These are phyloP conservation scores for Sipha flava DNA, from an alignment of 1,140 invertebrate genomes.

Conservation along the genomic window DNA sequence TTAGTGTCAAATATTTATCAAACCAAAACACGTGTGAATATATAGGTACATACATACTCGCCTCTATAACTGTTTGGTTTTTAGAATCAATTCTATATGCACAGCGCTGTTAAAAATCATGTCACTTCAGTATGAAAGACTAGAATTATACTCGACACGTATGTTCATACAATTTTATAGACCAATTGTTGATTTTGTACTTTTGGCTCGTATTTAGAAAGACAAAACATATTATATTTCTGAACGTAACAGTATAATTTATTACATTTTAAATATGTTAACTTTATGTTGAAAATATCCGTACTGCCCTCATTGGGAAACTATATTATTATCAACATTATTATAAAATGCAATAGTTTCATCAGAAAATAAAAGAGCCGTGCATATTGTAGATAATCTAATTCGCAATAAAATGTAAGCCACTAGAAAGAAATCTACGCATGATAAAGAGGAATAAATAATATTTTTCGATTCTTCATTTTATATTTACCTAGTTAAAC, in stretches of 20 bases:
- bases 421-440: too few relatives aligned
- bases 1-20: slow-evolving; percentile 3
- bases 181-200: background rate
- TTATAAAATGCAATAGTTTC: too few relatives aligned
- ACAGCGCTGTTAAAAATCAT: background rate
- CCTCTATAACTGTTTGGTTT: background rate
- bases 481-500: too few relatives aligned
- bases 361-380: too few relatives aligned
- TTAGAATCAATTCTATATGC: background rate
- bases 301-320: background rate
- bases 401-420: too few relatives aligned
- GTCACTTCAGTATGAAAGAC: background rate
- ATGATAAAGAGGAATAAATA: too few relatives aligned
- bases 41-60: background rate
- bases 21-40: background rate
- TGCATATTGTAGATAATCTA: too few relatives aligned
- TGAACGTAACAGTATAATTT: background rate
- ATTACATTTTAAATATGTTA: background rate
- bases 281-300: background rate
- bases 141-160: slow-evolving; percentile 8
- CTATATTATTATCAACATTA: too few relatives aligned
- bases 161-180: background rate
- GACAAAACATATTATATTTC: background rate
- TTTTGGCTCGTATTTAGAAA: background rate
- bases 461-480: too few relatives aligned